Evolutionary conservation across 2,888 invertebrate species (phyloP), one percentile per base, ranked within the genome.

Genomic region (Erebia epiphron): DNA sequence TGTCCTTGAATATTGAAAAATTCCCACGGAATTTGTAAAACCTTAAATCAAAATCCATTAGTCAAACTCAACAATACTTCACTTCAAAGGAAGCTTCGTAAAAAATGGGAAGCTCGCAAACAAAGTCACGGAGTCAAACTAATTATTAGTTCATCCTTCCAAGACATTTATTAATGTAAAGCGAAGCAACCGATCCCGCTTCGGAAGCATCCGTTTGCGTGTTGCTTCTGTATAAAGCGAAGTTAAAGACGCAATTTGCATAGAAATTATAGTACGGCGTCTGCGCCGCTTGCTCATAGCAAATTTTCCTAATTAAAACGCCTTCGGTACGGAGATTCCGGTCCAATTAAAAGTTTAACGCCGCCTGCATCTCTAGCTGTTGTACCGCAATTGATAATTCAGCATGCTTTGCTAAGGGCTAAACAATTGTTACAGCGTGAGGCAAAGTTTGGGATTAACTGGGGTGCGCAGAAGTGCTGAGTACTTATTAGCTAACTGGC

Each of bases 231-330:
- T 82, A 85, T 87, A 88, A 88, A 87, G 85, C 86, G 85, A 90
- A 92, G 88, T 91, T 92, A 91, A 91, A 91, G 86, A 91, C 86
- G 86, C 83, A 87, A 93, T 93, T 93, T 92, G 91, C 92, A 93
- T 92, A 87, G 91, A 92, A 91, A 92, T 93, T 91, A 93, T 93
- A 21, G 21, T 21, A 91, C 88, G 85, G 85, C 86, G 88, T 86
- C 86, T 86, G 89, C 75, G 67, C 73, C 74, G 75, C 86, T 90
- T 89, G 91, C 90, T 90, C 91, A 90, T 91, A 85, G 90, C 87
- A 91, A 92, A 92, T 88, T 91, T 91, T 90, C 88, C 91, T 92
- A 92, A 92, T 92, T 92, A 92, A 91, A 92, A 91, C 89, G 91
- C 89, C 91, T 91, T 89, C 86, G 86, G 83, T 83, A 86, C 85